Evolutionary conservation across 2,113 vertebrate genomes (phyloP).

Genomic region (Brachypodius melanocephalos): DNA sequence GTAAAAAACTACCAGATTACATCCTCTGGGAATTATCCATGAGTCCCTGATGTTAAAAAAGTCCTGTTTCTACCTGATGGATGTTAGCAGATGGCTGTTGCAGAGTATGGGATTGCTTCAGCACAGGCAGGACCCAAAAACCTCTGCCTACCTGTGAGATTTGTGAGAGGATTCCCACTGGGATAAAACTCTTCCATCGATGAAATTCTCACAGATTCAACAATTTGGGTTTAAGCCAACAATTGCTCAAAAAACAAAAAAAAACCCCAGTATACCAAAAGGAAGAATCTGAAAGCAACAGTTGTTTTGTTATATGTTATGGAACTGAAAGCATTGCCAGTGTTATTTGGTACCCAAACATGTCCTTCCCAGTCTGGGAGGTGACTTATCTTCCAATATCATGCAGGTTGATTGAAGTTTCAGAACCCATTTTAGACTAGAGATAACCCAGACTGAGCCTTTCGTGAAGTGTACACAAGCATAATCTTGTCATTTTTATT

Average conservation of each 20-base stretch:
- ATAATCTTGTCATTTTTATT: slow-evolving; percentile 32
- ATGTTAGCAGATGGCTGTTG: neutral
- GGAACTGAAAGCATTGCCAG: neutral
- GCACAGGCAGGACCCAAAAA: neutral
- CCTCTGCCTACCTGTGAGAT: neutral
- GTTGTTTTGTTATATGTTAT: neutral
- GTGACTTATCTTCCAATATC: neutral
- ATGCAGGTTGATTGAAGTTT: neutral
- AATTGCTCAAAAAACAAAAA: neutral
- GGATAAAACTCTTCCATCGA: neutral
- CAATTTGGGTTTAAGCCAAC: neutral
- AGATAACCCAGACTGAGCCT: neutral
- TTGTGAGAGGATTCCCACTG: neutral
- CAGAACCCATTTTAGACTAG: neutral
- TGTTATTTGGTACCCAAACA: neutral
- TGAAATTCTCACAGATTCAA: neutral
- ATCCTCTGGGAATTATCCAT: neutral
- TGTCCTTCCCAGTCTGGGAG: neutral
- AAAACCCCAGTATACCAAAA: neutral
- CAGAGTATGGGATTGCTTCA: neutral
- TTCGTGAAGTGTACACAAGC: neutral
- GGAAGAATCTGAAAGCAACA: neutral
- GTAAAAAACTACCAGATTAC: neutral
- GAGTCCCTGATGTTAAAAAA: neutral
- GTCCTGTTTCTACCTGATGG: neutral